These are phyloP conservation scores for Amphipoea oculea DNA, from an alignment of 2,888 invertebrate species.

Conservation along the genomic window DNA sequence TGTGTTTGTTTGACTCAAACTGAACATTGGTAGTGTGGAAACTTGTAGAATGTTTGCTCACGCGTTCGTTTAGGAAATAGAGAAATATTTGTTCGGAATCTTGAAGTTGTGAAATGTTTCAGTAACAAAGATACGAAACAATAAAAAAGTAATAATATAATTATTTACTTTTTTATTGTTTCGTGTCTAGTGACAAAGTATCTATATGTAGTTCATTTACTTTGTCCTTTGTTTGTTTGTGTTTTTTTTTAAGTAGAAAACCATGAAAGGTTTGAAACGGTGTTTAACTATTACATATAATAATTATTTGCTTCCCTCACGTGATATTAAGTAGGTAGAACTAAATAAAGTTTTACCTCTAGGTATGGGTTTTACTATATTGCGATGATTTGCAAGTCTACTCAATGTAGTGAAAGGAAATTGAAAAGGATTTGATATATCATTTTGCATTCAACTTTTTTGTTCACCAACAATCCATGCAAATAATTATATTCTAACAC, in stretches of 20 bases:
- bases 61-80: neutral
- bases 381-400: neutral
- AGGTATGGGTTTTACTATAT: neutral
- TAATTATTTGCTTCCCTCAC: neutral
- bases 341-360: too few relatives aligned
- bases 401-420: too few relatives aligned
- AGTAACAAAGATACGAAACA: neutral
- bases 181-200: neutral
- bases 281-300: too few relatives aligned
- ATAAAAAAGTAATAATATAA: neutral
- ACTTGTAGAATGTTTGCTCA: slow-evolving; percentile 30
- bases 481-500: neutral
- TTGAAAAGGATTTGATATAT: neutral
- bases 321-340: neutral
- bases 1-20: slow-evolving; percentile 23
- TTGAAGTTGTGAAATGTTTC: neutral
- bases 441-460: neutral
- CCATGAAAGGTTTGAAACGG: neutral
- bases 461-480: neutral
- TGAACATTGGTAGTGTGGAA: slow-evolving; percentile 17
- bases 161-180: too few relatives aligned
- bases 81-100: neutral
- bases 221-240: too few relatives aligned
- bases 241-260: neutral
- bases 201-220: neutral